Percentiles rank a stretch among this genome's conserved stretches.
phyloP scores from a whole-genome alignment of 2,888 invertebrate species.

The Vesta saturnalis region DNA sequence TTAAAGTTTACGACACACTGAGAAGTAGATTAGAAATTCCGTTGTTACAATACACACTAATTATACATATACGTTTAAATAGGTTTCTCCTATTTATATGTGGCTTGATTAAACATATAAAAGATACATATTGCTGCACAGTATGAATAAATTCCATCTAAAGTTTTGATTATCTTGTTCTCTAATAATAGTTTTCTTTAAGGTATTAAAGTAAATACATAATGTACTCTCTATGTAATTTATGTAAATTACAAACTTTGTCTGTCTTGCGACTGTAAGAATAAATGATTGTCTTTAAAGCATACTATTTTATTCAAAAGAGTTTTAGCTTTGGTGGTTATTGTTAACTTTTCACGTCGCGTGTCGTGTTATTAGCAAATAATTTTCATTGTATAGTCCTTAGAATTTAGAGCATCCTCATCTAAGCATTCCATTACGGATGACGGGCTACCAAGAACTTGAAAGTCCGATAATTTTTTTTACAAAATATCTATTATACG shows the following conservation, averaged over 20 bases:
- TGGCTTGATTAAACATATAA: neutral
- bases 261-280: neutral
- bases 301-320: too few species aligned
- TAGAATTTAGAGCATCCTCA: too few species aligned
- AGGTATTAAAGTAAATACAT: neutral
- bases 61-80: neutral
- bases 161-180: constrained; percentile 3
- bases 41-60: neutral
- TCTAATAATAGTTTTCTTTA: neutral
- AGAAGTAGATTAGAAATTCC: constrained; percentile 8
- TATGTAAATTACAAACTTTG: neutral
- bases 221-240: neutral
- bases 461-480: too few species aligned
- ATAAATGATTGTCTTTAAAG: neutral
- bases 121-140: neutral
- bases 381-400: too few species aligned
- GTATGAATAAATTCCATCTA: neutral
- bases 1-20: neutral
- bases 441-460: too few species aligned
- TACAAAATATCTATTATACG: too few species aligned
- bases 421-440: too few species aligned
- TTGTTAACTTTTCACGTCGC: too few species aligned
- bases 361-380: too few species aligned
- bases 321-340: too few species aligned
- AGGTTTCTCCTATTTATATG: neutral